Percentiles rank a stretch among this genome's conserved stretches.
Conservation (phyloP, 2,888 invertebrate genomes). For the Brachylomia viminalis region DNA sequence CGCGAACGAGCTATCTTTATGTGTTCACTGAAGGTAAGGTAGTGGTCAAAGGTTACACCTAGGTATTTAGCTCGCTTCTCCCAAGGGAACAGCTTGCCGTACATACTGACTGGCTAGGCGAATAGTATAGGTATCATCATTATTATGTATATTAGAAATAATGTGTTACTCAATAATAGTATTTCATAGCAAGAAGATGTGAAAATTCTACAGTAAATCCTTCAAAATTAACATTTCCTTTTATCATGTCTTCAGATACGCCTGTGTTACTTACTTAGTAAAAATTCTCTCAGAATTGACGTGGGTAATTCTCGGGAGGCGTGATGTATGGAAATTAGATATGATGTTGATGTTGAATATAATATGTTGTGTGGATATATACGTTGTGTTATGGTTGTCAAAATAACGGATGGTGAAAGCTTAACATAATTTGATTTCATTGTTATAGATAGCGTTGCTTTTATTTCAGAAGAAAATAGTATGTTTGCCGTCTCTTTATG, state of each 20-base stretch:
- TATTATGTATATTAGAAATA: neutral
- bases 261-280: neutral
- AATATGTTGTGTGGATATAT: neutral
- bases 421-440: neutral
- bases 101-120: no score
- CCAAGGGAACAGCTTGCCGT: no score
- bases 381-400: slow-evolving; percentile 1
- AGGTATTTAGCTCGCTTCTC: no score
- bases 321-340: slow-evolving; percentile 25
- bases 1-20: no score
- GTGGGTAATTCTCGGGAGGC: slow-evolving; percentile 32
- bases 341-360: slow-evolving; percentile 13
- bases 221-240: slow-evolving; percentile 3
- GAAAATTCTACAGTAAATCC: neutral
- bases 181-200: neutral
- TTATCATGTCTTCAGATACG: slow-evolving; percentile 32
- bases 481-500: neutral
- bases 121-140: neutral
- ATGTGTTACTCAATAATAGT: neutral
- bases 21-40: no score
- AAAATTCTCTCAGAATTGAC: slow-evolving; percentile 39
- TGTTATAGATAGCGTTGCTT: neutral
- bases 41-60: no score
- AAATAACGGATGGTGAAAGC: neutral
- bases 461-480: no score